A percentile compares a stretch with the other conserved stretches of the same genome.
phyloP scores from a whole-genome alignment of 1,140 invertebrate species.

The Ceratosolen solmsi region DNA sequence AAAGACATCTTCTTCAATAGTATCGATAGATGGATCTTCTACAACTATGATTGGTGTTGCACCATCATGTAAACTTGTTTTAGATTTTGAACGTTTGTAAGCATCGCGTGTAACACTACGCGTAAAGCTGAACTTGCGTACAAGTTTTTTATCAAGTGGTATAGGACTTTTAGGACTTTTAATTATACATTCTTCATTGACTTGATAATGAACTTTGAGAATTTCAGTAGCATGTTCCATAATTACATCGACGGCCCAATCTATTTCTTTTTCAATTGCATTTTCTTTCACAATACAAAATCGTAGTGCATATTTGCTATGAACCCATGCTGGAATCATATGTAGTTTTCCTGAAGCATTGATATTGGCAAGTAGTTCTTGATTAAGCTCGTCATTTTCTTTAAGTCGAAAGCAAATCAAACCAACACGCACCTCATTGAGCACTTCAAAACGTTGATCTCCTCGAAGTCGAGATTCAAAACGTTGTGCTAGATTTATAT shows the following conservation, averaged over 20 bases:
- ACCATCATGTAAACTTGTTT: constrained; percentile 78
- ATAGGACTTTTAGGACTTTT: constrained; percentile 72
- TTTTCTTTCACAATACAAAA: constrained; percentile 90
- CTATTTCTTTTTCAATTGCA: constrained; percentile 84
- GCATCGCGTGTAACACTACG: constrained; percentile 78
- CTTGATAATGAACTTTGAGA: constrained; percentile 66
- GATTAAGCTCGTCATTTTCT: constrained; percentile 84
- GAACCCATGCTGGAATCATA: constrained; percentile 90
- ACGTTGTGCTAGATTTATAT: constrained; percentile 88
- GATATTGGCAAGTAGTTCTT: constrained; percentile 86
- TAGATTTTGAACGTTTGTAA: constrained; percentile 76
- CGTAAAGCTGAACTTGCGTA: constrained; percentile 79
- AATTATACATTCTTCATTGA: constrained; percentile 61
- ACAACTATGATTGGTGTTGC: constrained; percentile 80
- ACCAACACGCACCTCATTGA: constrained; percentile 85
- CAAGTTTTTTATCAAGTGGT: constrained; percentile 76
- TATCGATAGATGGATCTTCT: constrained; percentile 69
- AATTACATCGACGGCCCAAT: constrained; percentile 85
- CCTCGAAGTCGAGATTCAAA: constrained; percentile 85
- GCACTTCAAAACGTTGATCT: constrained; percentile 88
- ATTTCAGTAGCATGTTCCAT: constrained; percentile 80
- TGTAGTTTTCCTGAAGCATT: constrained; percentile 92
- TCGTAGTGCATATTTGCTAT: constrained; percentile 84
- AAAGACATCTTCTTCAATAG: constrained; percentile 69
- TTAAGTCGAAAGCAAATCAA: constrained; percentile 81